These are phyloP conservation scores for Rhabdophis nuchalis DNA, from an alignment of 2,797 vertebrate genomes.

Conservation along the genomic window DNA sequence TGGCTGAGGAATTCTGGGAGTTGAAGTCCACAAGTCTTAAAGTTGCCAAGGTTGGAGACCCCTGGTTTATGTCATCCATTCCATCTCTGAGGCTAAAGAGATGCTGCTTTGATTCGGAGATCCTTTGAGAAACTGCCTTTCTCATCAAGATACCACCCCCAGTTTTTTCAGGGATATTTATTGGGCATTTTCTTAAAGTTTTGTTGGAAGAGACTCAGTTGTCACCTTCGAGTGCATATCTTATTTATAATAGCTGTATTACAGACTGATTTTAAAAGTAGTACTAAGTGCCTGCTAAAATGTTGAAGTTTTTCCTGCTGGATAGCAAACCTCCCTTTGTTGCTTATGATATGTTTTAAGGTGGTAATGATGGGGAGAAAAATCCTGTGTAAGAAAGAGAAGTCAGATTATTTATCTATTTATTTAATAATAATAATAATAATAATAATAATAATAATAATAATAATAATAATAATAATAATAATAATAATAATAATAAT, in stretches of 20 bases:
- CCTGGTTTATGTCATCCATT: background rate
- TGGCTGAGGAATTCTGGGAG: no score
- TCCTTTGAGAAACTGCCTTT: background rate
- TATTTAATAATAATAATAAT: no score
- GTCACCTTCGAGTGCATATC: background rate
- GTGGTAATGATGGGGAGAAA: background rate
- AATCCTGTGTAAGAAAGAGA: background rate
- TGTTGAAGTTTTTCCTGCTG: background rate
- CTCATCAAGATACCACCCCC: background rate
- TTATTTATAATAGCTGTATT: background rate
- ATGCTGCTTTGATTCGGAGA: background rate
- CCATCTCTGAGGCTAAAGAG: background rate
- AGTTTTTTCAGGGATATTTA: background rate
- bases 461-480: no score
- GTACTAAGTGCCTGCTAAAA: background rate
- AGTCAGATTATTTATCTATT: background rate
- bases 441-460: no score
- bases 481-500: no score
- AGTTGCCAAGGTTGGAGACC: no score
- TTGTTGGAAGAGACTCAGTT: background rate
- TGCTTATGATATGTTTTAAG: background rate
- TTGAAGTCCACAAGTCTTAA: no score
- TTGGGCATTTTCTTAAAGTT: background rate
- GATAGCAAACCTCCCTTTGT: background rate
- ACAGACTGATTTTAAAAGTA: background rate